A percentile compares a stretch with the other conserved stretches of the same genome.
phyloP scores from a whole-genome alignment of 2,888 invertebrate genomes.

The Limnephilus marmoratus region DNA sequence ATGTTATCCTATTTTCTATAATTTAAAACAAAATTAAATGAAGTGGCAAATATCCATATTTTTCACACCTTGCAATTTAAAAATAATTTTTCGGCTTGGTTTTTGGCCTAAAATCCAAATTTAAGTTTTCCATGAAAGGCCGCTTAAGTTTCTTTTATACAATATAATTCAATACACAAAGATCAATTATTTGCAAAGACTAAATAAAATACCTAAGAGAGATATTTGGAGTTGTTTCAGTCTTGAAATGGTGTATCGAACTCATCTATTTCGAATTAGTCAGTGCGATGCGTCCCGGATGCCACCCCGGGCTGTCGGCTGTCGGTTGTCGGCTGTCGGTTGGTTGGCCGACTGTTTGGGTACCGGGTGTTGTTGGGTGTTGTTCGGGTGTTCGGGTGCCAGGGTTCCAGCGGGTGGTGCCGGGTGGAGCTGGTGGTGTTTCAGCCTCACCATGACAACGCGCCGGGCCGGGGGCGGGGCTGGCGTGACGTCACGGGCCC shows the following conservation, averaged over 20 bases:
- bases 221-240: too few species aligned
- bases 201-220: too few species aligned
- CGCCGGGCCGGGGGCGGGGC: slow-evolving; percentile 67
- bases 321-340: neutral
- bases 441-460: slow-evolving; percentile 66
- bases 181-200: too few species aligned
- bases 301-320: neutral
- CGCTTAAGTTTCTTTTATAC: too few species aligned
- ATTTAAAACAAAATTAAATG: too few species aligned
- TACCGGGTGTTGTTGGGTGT: neutral
- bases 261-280: neutral
- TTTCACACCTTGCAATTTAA: too few species aligned
- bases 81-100: too few species aligned
- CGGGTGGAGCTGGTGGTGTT: neutral
- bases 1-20: too few species aligned
- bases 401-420: neutral
- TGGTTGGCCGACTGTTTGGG: neutral
- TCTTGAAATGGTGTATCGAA: neutral
- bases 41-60: too few species aligned
- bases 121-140: too few species aligned
- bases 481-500: slow-evolving; percentile 64
- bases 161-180: too few species aligned
- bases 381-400: neutral
- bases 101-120: too few species aligned
- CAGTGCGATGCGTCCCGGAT: neutral